Evolutionary conservation across 2,113 vertebrate species (phyloP), one percentile per base, ranked within the genome.

Genomic region (Platanista minor): DNA sequence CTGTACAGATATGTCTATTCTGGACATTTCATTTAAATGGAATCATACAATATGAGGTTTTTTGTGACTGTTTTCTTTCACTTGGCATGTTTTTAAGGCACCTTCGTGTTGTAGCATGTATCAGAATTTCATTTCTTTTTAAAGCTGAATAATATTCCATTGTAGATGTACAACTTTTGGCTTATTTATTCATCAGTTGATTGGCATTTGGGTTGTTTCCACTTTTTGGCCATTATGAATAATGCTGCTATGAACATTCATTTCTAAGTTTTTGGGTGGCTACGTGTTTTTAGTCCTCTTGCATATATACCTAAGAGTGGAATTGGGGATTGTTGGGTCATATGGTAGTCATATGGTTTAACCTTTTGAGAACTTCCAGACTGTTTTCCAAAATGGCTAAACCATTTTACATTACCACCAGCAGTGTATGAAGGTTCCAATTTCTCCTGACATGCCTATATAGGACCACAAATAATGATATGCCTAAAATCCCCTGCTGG

Each of bases 361-460:
- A 74, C 15, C 5, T 93, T 87, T 77, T 87, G 92, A 90, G 72
- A 95, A 67, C 2, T 69, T 64, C 23, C 29, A 86, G n/a, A 43
- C 18, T 92, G 20, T 90, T 97, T 92, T 95, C 74, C 49, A 90
- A 64, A 96, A 61, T 25, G 17, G 49, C 33, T 39, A 36, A 88
- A 36, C 29, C 49, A 66, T 62, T 93, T 75, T 52, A 75, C 4
- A 75, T 52, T n/a, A 36, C 11, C 6, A 91, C 7, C 10, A 67
- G 18, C 36, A 67, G 9, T 29, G 12, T 71, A 23, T 5, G 14
- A 85, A 25, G 17, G 7, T 75, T 80, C 69, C 8, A 90, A 3
- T 64, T 92, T 95, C 43, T 86, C 31, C 43, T 71, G 62, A 31
- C 25, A 41, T 92, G 61, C 1, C n/a, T 81, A 25, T 11, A 83